A percentile compares a stretch with the other conserved stretches of the same genome.
These are phyloP conservation scores for Eurytoma adleriae DNA, from an alignment of 2,888 invertebrate species.

Conservation along the genomic window DNA sequence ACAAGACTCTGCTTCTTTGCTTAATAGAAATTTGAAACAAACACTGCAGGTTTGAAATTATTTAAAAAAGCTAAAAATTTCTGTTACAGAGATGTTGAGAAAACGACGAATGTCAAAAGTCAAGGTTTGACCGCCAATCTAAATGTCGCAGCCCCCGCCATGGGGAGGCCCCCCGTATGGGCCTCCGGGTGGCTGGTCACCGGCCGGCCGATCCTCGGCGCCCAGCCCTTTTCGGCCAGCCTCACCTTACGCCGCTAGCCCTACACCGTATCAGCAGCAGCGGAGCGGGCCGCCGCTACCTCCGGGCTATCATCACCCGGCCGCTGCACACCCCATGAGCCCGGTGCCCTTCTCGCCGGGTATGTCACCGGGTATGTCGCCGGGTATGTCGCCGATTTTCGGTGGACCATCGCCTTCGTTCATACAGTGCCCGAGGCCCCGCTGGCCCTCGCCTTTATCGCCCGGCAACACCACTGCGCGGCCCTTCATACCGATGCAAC, in stretches of 20 bases:
- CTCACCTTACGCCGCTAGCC: conserved; percentile 82
- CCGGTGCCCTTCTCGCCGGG: conserved; percentile 79
- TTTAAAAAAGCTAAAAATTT: neutral
- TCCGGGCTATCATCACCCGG: conserved; percentile 69
- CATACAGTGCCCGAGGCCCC: conserved; percentile 82
- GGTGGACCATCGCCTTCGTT: conserved; percentile 75
- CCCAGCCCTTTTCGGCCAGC: conserved; percentile 84
- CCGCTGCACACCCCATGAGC: conserved; percentile 73
- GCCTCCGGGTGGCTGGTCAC: conserved; percentile 66
- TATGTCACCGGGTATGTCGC: conserved; percentile 78
- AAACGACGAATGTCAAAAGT: conserved; percentile 32
- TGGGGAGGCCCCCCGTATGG: conserved; percentile 52
- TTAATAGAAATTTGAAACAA: neutral
- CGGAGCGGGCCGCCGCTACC: conserved; percentile 76
- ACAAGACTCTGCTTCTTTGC: too few species aligned
- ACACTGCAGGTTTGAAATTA: too few species aligned
- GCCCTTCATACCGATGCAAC: conserved; percentile 77
- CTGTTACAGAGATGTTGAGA: conserved; percentile 62
- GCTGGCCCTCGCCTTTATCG: conserved; percentile 80
- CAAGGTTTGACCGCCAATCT: neutral
- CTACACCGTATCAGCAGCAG: conserved; percentile 78
- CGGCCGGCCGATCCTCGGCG: conserved; percentile 78
- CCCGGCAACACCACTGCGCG: conserved; percentile 75
- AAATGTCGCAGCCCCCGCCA: conserved; percentile 70
- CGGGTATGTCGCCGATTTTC: conserved; percentile 80